Conservation (phyloP, 2,113 vertebrate genomes). For the Labrus mixtus region DNA sequence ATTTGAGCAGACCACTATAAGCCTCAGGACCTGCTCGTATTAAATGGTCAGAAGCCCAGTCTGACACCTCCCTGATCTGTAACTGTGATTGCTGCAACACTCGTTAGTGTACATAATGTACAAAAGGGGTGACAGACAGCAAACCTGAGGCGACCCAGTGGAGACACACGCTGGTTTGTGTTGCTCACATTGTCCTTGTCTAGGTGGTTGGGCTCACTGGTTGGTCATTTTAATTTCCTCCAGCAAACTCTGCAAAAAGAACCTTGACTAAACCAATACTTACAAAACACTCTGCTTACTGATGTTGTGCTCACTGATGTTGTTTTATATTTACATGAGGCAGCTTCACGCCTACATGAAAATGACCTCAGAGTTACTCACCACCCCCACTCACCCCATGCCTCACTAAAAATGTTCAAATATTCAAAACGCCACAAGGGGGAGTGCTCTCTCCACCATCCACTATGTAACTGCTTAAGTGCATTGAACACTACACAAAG, state of each 20-base stretch:
- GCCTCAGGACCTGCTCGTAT: too few relatives aligned
- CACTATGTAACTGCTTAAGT: background rate
- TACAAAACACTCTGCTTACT: background rate
- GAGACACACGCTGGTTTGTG: background rate
- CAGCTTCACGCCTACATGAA: background rate
- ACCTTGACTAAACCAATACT: background rate
- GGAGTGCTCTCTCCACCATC: constrained; percentile 3
- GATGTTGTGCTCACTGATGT: background rate
- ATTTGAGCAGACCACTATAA: too few relatives aligned
- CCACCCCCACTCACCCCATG: background rate
- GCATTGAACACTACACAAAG: background rate
- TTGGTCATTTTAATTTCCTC: background rate
- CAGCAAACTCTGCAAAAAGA: background rate
- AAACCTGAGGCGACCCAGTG: too few relatives aligned
- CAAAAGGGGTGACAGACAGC: too few relatives aligned
- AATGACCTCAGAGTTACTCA: background rate
- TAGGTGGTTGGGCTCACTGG: background rate
- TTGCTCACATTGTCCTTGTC: background rate
- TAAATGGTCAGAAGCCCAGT: too few relatives aligned
- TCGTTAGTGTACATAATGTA: too few relatives aligned
- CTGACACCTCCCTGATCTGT: too few relatives aligned
- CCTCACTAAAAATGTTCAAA: background rate
- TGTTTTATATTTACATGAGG: background rate
- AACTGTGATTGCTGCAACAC: too few relatives aligned
- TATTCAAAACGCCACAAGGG: constrained; percentile 8